Evolutionary conservation across 2,888 invertebrate species (phyloP), one percentile per base, ranked within the genome.

Genomic region (Euclidia mi): DNA sequence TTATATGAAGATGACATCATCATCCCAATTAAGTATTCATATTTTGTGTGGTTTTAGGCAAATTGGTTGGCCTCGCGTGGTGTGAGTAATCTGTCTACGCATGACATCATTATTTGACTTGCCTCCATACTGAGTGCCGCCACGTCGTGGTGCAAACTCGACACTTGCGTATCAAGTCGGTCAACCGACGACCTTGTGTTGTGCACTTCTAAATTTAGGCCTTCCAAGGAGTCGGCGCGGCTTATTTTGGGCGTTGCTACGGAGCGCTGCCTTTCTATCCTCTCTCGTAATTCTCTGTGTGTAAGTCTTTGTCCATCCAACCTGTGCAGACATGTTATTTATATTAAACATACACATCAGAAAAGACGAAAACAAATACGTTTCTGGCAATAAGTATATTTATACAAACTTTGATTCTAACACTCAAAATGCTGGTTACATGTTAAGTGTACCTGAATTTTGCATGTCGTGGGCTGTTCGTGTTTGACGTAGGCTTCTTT

Each of bases 61-160:
- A 48, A 41, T 32, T 45, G 3, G 28, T 1, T 12, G 10, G 43
- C 43, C 34, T 48, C 52, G 53, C 50, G 38, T 15, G 32, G 40
- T 44, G 38, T 50, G 44, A 65, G 12, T 35, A 9, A 37, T 14
- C 17, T 14, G 7, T 0, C 20, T 25, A 25, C 20, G 9, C 25
- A 20, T 69, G 53, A 68, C 41, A 41, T 61, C 38, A 73, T 48
- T 53, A 66, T 71, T 64, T 63, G 47, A 66, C 85, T 89, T 87
- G 96, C 97, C 95, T 97, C 98, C 88, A 96, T 96, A 81, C 98
- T 98, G 35, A 98, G 95, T 17, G 97, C 96, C 0, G 97, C 97
- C 14, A 98, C 98, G 85, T 98, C 98, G 76, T 98, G 97, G 81
- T 98, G 98, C 61, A 98, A 88, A 38, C 96, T 96, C 10, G 97